Evolutionary conservation across 1,140 invertebrate species (phyloP).

Genomic region (Drosophila nannoptera): DNA sequence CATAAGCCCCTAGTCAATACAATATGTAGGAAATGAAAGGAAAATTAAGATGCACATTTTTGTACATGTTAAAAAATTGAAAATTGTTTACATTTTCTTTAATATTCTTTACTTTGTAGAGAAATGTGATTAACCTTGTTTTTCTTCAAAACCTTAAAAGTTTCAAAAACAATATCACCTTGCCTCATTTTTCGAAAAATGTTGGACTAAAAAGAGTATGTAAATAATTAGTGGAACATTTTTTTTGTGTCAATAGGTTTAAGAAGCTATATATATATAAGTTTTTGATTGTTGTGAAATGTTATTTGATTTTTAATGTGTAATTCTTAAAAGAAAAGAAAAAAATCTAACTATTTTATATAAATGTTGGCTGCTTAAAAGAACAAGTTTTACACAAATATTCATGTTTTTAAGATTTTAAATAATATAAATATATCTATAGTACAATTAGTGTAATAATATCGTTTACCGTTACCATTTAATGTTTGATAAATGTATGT

Average conservation of each 20-base stretch:
- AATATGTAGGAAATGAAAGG: slow-evolving; percentile 21
- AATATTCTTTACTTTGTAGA: too few relatives aligned
- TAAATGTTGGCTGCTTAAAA: slow-evolving; percentile 49
- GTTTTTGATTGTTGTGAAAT: slow-evolving; percentile 27
- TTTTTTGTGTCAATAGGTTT: slow-evolving; percentile 17
- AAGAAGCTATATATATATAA: not conserved
- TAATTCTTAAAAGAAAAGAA: slow-evolving; percentile 12
- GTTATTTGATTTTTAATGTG: slow-evolving; percentile 22
- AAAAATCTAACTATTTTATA: slow-evolving; percentile 31
- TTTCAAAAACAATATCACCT: too few relatives aligned
- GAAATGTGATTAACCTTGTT: too few relatives aligned
- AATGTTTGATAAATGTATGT: slow-evolving; percentile 68
- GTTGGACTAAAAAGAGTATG: slow-evolving; percentile 5
- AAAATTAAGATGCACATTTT: slow-evolving; percentile 19
- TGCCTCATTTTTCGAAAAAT: too few relatives aligned
- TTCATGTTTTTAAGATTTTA: slow-evolving; percentile 59
- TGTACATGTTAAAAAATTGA: not conserved
- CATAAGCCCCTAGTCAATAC: slow-evolving; percentile 62
- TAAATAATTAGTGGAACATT: slow-evolving; percentile 19
- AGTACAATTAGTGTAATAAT: slow-evolving; percentile 65
- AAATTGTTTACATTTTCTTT: slow-evolving; percentile 38
- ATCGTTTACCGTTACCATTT: slow-evolving; percentile 58
- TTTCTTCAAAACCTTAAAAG: too few relatives aligned
- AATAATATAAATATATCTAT: slow-evolving; percentile 50
- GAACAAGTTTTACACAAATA: slow-evolving; percentile 65